Evolutionary conservation across 2,113 vertebrate species (phyloP).

Genomic region (Peromyscus maniculatus): DNA sequence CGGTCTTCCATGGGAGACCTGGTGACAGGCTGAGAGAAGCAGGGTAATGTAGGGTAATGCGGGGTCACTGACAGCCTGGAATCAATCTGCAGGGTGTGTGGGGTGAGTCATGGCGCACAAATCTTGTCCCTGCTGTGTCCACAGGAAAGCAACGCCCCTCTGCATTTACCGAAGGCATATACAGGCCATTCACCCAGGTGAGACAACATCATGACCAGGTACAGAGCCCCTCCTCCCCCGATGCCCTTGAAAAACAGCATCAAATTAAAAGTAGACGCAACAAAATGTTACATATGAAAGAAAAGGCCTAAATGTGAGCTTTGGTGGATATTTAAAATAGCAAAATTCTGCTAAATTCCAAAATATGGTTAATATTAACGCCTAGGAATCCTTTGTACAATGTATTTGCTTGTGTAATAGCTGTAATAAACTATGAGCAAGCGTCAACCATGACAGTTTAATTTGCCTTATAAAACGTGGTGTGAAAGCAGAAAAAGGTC

Average conservation of each 20-base stretch:
- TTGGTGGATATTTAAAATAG: neutral
- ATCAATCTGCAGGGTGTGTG: neutral
- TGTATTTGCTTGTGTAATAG: neutral
- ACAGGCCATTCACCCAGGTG: neutral
- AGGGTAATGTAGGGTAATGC: too few relatives aligned
- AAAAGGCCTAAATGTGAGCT: neutral
- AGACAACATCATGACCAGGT: rapidly evolving
- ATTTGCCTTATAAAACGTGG: slow-evolving; percentile 20
- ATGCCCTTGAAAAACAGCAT: neutral
- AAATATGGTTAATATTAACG: neutral
- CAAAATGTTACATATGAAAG: neutral
- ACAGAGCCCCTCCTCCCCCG: neutral
- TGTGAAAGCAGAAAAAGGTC: neutral
- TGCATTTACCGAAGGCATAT: neutral
- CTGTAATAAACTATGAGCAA: neutral
- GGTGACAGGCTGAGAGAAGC: neutral
- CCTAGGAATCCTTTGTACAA: neutral
- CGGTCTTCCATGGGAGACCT: neutral
- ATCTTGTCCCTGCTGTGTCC: neutral
- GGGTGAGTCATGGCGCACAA: neutral
- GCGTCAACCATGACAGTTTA: neutral
- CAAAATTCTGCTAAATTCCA: neutral
- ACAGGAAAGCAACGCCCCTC: neutral
- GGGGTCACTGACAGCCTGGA: neutral
- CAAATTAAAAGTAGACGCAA: neutral